Evolutionary conservation across 2,113 vertebrate genomes (phyloP), one percentile per base, ranked within the genome.

Genomic region (Gadus chalcogrammus): DNA sequence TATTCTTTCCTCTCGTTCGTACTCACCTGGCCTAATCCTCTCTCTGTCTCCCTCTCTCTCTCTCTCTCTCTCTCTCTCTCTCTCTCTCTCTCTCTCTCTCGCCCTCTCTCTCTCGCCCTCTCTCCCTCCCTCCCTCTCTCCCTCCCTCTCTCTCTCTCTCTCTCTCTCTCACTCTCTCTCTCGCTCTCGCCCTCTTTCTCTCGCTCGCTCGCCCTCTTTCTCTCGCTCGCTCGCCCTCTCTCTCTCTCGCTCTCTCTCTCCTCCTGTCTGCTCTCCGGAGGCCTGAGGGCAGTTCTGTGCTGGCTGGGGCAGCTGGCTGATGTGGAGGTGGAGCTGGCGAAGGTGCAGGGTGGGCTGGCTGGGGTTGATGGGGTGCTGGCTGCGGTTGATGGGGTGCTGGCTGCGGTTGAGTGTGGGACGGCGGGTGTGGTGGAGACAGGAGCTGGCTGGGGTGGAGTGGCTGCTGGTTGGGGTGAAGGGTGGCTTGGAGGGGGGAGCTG

Each of bases 261-360:
- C 38, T 61, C 66, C 65, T 58, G 24, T 38, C 48, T 67, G 60
- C 16, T 56, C 74, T 61, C 22, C 15, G 42, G 24, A 9, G 20
- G 48, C 71, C 72, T 48, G 64, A 73, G 76, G 78, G 83, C 75
- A 66, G 75, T 68, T 65, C 65, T 74, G 71, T 70, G 74, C 65
- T 72, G 38, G 55, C 55, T 3, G 11, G 38, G 38, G 38, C 11
- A 11, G 38, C 5, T 42, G 38, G 5, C 6, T 6, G 11, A 11
- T 6, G 38, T 42, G 38, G 38, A 42, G 38, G 3, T 24, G 24
- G 38, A 4, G 38, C 38, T 42, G 42, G 8, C 9, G 1, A 2
- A 9, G 42, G 42, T 7, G 42, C 11, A 9, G 42, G 6, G 31
- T 4, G 42, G 9, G 42, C 1, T 7, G 42, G 12, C 38, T 42